Conservation (phyloP, 2,797 vertebrate genomes). For the Pseudochirops corinnae region DNA sequence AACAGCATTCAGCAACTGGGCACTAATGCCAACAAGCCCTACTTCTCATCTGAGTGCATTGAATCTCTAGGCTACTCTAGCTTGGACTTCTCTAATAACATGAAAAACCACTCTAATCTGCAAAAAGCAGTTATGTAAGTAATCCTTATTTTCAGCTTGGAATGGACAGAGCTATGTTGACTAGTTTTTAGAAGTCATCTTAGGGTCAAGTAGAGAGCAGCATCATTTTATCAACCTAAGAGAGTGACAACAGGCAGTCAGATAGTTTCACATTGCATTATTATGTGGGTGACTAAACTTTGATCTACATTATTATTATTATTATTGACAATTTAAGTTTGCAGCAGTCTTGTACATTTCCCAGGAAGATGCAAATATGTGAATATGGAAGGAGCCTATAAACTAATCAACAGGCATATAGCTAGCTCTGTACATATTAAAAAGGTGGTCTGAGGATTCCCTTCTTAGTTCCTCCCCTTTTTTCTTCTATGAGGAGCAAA, state of each 20-base stretch:
- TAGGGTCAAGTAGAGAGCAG: slow-evolving; percentile 50
- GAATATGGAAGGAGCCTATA: slow-evolving; percentile 16
- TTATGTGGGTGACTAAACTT: slow-evolving; percentile 18
- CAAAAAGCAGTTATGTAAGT: slow-evolving; percentile 81
- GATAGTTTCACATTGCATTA: slow-evolving; percentile 55
- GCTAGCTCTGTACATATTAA: slow-evolving; percentile 4
- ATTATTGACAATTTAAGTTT: slow-evolving; percentile 38
- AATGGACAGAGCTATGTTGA: slow-evolving; percentile 55
- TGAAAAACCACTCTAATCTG: slow-evolving; percentile 77
- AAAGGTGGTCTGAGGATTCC: neutral
- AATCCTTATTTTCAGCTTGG: slow-evolving; percentile 77
- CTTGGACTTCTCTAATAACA: slow-evolving; percentile 80
- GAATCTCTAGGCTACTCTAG: slow-evolving; percentile 73
- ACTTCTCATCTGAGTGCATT: slow-evolving; percentile 65
- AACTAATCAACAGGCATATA: slow-evolving; percentile 28
- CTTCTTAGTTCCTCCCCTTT: neutral
- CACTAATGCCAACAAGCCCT: slow-evolving; percentile 51
- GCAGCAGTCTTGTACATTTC: slow-evolving; percentile 14
- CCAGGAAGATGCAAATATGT: slow-evolving; percentile 34
- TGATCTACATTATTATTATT: slow-evolving; percentile 34
- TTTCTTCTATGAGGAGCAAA: slow-evolving; percentile 12
- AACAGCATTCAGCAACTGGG: slow-evolving; percentile 35
- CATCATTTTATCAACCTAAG: neutral
- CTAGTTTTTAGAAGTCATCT: slow-evolving; percentile 59
- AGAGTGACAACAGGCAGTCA: slow-evolving; percentile 5